A percentile compares a stretch with the other conserved stretches of the same genome.
Conservation (phyloP, 2,797 vertebrate species). For the Loriculus beryllinus region DNA sequence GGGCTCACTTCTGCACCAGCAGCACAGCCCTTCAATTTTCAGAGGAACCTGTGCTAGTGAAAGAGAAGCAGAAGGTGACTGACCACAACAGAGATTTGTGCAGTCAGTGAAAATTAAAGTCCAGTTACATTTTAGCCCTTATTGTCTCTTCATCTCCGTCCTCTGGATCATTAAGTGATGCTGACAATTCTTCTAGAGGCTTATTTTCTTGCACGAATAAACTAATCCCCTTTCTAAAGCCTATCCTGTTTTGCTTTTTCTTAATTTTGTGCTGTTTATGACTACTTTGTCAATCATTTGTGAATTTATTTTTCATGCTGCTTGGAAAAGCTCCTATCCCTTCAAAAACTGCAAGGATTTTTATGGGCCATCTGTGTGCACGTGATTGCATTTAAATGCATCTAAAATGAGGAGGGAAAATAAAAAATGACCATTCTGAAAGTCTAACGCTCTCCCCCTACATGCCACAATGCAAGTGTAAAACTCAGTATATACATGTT, state of each 20-base stretch:
- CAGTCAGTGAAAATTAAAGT: neutral
- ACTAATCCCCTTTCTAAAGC: neutral
- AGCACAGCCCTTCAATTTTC: neutral
- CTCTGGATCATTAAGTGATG: neutral
- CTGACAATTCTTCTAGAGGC: neutral
- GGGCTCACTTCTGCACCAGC: neutral
- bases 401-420: neutral
- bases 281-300: neutral
- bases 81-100: neutral
- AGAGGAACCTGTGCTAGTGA: rapidly evolving
- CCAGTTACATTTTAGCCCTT: neutral
- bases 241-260: neutral
- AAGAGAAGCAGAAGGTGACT: neutral
- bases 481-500: neutral
- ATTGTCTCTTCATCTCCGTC: neutral
- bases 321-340: neutral
- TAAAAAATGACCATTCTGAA: neutral
- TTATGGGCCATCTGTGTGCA: neutral
- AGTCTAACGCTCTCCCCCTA: neutral
- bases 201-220: neutral
- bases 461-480: neutral
- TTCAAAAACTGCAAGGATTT: neutral
- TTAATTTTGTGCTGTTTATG: neutral
- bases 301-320: neutral
- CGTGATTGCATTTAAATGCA: rapidly evolving